phyloP scores from a whole-genome alignment of 2,113 vertebrate species.

The Myotis yumanensis region DNA sequence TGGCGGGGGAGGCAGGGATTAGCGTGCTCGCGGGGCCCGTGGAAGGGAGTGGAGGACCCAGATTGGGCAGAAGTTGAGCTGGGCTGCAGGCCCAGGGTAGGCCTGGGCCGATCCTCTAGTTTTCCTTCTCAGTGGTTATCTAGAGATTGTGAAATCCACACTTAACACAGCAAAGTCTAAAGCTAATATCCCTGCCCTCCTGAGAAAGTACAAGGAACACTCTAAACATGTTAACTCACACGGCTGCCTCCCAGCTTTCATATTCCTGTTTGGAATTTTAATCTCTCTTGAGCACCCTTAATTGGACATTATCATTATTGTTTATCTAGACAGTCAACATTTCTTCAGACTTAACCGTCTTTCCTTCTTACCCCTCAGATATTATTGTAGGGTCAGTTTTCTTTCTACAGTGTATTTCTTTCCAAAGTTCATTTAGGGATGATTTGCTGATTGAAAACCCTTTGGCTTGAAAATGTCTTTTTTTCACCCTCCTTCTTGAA shows the following conservation, averaged over 20 bases:
- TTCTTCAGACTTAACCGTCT: not conserved
- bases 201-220: not conserved
- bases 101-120: not conserved
- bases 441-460: not conserved
- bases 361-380: not conserved
- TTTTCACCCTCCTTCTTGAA: not conserved
- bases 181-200: not conserved
- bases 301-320: not conserved
- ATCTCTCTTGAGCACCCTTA: not conserved
- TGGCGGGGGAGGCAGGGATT: not conserved
- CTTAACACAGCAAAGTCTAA: not conserved
- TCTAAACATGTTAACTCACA: not conserved
- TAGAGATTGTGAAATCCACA: not conserved
- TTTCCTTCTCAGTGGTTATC: not conserved
- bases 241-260: not conserved
- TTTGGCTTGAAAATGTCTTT: not conserved
- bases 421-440: not conserved
- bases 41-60: not conserved
- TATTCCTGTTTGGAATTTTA: not conserved
- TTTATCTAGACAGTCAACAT: not conserved
- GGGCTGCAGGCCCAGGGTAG: not conserved
- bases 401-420: not conserved
- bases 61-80: not conserved
- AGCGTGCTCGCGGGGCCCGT: not conserved
- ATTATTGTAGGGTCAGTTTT: not conserved